A percentile compares a stretch with the other conserved stretches of the same genome.
Conservation (phyloP, 23 tunicate species). For the Ciona savignyi region DNA sequence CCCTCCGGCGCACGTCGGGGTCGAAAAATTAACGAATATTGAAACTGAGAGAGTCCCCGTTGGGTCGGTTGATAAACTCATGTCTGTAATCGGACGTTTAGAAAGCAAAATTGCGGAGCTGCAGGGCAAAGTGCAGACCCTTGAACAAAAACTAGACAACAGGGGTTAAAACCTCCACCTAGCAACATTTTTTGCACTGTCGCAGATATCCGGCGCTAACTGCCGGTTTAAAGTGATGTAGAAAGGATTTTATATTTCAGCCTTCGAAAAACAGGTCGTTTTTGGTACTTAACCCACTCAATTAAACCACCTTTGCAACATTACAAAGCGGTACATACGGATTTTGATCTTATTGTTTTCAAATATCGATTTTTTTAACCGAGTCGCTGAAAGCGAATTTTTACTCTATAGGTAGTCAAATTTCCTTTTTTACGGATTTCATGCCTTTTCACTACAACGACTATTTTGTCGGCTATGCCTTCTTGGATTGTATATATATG, state of each 20-base stretch:
- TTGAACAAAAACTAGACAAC: conserved; percentile 11
- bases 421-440: too few species aligned
- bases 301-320: not conserved
- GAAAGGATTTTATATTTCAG: too few species aligned
- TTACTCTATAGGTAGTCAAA: too few species aligned
- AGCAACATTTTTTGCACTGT: not conserved
- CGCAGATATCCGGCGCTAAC: not conserved
- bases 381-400: too few species aligned
- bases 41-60: not conserved
- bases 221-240: too few species aligned
- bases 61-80: conserved; percentile 14
- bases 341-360: not conserved
- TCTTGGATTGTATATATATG: not conserved
- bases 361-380: too few species aligned
- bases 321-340: not conserved
- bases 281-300: not conserved
- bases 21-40: too few species aligned
- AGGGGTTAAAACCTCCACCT: not conserved
- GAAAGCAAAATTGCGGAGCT: conserved; percentile 16
- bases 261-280: too few species aligned
- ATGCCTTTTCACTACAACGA: too few species aligned
- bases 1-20: not conserved
- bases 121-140: conserved; percentile 37
- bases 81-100: conserved; percentile 20
- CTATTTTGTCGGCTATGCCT: not conserved